Conservation (phyloP, 2,888 invertebrate species). For the Dendrolimus houi region DNA sequence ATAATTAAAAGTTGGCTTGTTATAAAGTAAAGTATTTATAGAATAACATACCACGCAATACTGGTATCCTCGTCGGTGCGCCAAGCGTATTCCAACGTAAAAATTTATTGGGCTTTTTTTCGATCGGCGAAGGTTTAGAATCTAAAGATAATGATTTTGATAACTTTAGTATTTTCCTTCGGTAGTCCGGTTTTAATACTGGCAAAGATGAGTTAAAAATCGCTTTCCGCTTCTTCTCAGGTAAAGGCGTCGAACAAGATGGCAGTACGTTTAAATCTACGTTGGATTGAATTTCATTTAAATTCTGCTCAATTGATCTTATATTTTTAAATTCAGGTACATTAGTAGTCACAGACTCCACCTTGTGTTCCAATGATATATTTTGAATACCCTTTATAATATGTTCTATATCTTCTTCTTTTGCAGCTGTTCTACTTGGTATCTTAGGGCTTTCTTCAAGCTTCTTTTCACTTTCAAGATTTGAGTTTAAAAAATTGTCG, state of each 20-base stretch:
- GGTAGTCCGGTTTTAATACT: slow-evolving; percentile 20
- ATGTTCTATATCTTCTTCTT: slow-evolving; percentile 16
- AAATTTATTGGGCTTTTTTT: slow-evolving; percentile 32
- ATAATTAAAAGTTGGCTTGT: background rate
- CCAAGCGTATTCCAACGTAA: slow-evolving; percentile 51
- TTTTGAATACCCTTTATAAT: slow-evolving; percentile 23
- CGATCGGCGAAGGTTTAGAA: slow-evolving; percentile 16
- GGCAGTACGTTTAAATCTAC: background rate
- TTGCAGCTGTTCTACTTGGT: slow-evolving; percentile 11
- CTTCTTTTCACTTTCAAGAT: background rate
- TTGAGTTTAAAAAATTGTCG: too few relatives aligned
- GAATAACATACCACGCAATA: slow-evolving; percentile 11
- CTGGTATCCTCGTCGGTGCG: slow-evolving; percentile 1
- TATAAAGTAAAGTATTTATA: background rate
- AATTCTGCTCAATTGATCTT: slow-evolving; percentile 17
- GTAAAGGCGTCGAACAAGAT: slow-evolving; percentile 5
- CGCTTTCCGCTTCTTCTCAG: slow-evolving; percentile 12
- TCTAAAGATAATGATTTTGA: slow-evolving; percentile 36
- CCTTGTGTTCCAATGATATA: slow-evolving; percentile 20
- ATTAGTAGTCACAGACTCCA: slow-evolving; percentile 28
- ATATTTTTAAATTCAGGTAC: slow-evolving; percentile 48
- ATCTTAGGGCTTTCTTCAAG: slow-evolving; percentile 7
- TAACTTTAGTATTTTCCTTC: slow-evolving; percentile 29
- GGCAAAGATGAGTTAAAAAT: slow-evolving; percentile 38
- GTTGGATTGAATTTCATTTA: background rate